phyloP scores from a whole-genome alignment of 2,797 vertebrate species.

The Cygnus olor region DNA sequence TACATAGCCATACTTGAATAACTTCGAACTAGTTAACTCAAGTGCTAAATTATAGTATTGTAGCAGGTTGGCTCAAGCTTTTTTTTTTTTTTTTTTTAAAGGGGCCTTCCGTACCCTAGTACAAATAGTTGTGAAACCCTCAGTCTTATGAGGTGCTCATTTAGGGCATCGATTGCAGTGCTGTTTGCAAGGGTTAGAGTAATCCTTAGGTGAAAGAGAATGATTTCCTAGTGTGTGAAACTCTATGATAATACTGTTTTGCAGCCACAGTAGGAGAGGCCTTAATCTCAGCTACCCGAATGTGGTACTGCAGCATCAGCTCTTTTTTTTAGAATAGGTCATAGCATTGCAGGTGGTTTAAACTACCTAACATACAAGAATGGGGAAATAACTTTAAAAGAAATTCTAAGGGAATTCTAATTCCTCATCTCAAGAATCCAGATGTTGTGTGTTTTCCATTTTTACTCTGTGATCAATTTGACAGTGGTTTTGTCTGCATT shows the following conservation, averaged over 20 bases:
- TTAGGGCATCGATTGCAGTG: neutral
- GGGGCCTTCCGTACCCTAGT: neutral
- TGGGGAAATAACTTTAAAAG: neutral
- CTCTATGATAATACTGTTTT: neutral
- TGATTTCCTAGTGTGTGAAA: neutral
- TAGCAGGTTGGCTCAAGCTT: neutral
- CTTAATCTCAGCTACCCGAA: neutral
- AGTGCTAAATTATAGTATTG: neutral
- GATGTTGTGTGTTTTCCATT: neutral
- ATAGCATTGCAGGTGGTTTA: neutral
- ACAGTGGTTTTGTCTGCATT: neutral
- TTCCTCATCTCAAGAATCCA: neutral
- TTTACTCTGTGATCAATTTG: neutral
- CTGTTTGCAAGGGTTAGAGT: neutral
- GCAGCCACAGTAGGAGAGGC: neutral
- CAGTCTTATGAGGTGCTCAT: neutral
- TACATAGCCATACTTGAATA: neutral
- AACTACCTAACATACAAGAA: neutral
- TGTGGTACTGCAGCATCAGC: neutral
- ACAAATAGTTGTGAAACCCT: neutral
- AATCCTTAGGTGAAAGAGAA: neutral
- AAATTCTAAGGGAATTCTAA: neutral
- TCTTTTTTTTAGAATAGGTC: neutral
- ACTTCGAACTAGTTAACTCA: neutral
- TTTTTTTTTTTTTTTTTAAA: neutral